Conservation (phyloP, 1,140 invertebrate genomes). For the Hesperophylax magnus region DNA sequence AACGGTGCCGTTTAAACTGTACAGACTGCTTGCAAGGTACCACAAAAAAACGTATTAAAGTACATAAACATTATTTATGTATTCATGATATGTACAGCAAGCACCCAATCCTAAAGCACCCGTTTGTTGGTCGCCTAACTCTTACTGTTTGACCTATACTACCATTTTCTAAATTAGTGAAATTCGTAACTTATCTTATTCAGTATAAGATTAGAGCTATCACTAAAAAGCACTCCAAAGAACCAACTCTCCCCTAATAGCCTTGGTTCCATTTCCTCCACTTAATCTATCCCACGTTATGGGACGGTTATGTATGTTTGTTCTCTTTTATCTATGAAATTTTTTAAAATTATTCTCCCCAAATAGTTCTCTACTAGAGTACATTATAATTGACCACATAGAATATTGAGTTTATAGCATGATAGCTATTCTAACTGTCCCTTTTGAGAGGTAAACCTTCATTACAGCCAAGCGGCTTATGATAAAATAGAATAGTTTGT, state of each 20-base stretch:
- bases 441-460: background rate
- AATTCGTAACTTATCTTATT: too few relatives aligned
- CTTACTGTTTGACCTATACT: too few relatives aligned
- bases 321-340: background rate
- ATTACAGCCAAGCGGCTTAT: background rate
- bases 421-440: background rate
- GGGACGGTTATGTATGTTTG: background rate
- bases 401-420: conserved; percentile 5
- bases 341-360: background rate
- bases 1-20: too few relatives aligned
- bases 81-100: too few relatives aligned
- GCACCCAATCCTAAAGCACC: too few relatives aligned
- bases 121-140: too few relatives aligned
- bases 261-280: background rate
- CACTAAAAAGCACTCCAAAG: background rate
- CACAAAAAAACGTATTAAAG: too few relatives aligned
- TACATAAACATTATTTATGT: too few relatives aligned
- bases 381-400: background rate
- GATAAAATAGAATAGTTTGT: conserved; percentile 17
- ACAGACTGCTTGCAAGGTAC: too few relatives aligned
- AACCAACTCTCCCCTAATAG: background rate
- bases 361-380: background rate
- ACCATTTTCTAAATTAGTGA: too few relatives aligned
- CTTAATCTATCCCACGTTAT: background rate
- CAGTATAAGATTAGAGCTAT: background rate